Conservation (phyloP, 2,113 vertebrate genomes). For the Psilopogon haemacephalus region DNA sequence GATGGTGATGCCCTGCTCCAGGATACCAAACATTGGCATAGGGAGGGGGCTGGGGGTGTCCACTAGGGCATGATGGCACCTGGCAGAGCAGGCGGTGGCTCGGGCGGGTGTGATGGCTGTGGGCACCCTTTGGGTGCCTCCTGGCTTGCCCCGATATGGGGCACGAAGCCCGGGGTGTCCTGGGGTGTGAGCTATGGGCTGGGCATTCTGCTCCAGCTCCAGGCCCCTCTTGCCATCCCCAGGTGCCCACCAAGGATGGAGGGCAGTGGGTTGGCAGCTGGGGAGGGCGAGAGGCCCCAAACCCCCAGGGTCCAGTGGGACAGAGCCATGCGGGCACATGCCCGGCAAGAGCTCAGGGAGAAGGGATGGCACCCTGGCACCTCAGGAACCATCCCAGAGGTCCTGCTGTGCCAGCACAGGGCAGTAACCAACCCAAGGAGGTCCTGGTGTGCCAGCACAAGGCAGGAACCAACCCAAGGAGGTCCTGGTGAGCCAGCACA, state of each 20-base stretch:
- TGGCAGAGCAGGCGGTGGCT: background rate
- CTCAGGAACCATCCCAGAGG: background rate
- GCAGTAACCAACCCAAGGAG: background rate
- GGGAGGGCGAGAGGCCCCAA: background rate
- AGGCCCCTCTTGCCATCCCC: background rate
- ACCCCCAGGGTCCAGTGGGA: background rate
- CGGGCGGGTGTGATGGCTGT: background rate
- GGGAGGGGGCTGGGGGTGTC: background rate
- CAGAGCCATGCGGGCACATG: rapidly evolving
- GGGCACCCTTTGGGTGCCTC: background rate
- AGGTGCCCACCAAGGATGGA: background rate
- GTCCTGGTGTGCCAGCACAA: background rate
- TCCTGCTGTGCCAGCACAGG: background rate
- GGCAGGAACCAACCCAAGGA: background rate
- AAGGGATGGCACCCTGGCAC: background rate
- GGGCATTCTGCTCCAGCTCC: rapidly evolving
- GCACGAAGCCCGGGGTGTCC: background rate
- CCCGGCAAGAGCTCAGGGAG: background rate
- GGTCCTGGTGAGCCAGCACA: background rate
- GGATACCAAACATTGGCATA: background rate
- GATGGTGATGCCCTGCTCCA: background rate
- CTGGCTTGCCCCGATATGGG: background rate
- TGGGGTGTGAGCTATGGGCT: background rate
- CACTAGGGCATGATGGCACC: background rate
- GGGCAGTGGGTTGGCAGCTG: background rate